Evolutionary conservation across 2,113 vertebrate species (phyloP).

Genomic region (Tapirus terrestris): DNA sequence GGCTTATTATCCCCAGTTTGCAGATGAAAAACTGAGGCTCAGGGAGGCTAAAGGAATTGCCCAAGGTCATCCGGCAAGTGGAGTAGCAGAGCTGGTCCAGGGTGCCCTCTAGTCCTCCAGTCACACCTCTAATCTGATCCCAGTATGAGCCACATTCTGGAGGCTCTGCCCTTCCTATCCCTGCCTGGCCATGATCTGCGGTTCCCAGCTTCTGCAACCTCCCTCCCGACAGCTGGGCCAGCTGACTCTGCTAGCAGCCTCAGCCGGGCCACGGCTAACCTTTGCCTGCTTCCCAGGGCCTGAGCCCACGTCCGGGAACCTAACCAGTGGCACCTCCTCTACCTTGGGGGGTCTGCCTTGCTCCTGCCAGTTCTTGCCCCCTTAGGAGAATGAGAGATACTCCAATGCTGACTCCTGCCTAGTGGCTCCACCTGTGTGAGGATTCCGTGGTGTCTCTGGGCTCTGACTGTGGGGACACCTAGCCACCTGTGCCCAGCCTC

Average conservation of each 20-base stretch:
- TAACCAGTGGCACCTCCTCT: neutral
- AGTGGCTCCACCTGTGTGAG: neutral
- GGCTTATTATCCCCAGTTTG: neutral
- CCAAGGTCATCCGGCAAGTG: neutral
- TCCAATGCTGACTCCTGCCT: neutral
- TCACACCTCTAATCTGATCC: neutral
- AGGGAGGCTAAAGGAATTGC: neutral
- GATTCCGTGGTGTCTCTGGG: neutral
- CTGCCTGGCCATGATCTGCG: neutral
- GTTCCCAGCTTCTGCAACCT: neutral
- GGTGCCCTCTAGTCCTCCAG: rapidly evolving
- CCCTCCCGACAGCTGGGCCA: neutral
- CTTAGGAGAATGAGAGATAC: neutral
- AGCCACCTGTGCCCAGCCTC: neutral
- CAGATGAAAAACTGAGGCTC: neutral
- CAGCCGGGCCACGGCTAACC: neutral
- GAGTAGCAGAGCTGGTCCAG: neutral
- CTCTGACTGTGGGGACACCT: neutral
- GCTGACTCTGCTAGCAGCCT: neutral
- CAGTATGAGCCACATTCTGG: neutral
- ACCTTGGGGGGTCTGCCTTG: neutral
- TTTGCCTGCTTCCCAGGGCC: neutral
- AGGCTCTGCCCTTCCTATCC: neutral
- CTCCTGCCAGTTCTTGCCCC: neutral
- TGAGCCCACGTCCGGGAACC: neutral